A percentile compares a stretch with the other conserved stretches of the same genome.
Evolutionary conservation across 2,113 vertebrate genomes (phyloP).

Genomic region (Narcine bancroftii): DNA sequence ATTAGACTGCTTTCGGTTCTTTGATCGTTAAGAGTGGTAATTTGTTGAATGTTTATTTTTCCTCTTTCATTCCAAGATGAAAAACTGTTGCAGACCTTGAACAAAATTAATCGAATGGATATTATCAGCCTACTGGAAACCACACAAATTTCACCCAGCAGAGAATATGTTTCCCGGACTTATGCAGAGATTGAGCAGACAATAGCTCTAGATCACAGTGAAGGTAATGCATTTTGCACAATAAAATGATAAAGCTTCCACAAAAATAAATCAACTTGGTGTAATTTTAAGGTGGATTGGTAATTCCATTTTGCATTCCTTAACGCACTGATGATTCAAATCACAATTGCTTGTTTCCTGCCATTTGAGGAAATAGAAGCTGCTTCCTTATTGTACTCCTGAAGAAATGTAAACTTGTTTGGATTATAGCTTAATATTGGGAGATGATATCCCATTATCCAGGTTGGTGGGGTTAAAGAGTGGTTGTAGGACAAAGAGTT

Average conservation of each 20-base stretch:
- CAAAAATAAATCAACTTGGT: neutral
- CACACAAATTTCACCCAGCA: conserved; percentile 58
- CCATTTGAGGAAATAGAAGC: neutral
- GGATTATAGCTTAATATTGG: neutral
- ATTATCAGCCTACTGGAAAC: conserved; percentile 88
- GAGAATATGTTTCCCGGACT: conserved; percentile 61
- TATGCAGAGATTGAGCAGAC: conserved; percentile 81
- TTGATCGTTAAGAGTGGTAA: too few species aligned
- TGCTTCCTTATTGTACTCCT: neutral
- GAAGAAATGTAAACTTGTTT: neutral
- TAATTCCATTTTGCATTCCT: neutral
- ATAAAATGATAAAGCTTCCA: neutral
- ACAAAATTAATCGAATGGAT: conserved; percentile 94
- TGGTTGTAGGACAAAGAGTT: too few species aligned
- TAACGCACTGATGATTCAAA: neutral
- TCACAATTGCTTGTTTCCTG: neutral
- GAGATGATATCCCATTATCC: neutral
- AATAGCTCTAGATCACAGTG: conserved; percentile 76
- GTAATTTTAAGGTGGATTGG: neutral
- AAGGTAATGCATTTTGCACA: conserved; percentile 60
- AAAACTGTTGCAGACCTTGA: conserved; percentile 72
- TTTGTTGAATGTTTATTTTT: conserved; percentile 6
- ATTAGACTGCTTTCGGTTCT: neutral
- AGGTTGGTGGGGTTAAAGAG: neutral
- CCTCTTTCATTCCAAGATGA: conserved; percentile 54